Conservation (phyloP, 35 echinoderm and acorn worm species). For the Ophiothrix spiculata region DNA sequence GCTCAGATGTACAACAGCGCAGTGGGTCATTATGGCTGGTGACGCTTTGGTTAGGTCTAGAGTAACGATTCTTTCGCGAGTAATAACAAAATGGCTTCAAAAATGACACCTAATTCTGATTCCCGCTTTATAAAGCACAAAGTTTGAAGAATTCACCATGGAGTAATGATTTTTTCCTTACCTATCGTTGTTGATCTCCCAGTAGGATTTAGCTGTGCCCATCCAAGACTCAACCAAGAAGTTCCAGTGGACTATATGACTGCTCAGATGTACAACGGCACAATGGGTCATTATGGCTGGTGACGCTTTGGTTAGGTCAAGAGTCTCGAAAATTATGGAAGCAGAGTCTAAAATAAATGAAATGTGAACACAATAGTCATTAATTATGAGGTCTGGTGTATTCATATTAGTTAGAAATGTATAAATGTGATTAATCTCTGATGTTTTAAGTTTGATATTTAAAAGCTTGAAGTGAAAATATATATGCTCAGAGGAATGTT, state of each 20-base stretch:
- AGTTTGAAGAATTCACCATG: too few relatives aligned
- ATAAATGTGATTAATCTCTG: too few relatives aligned
- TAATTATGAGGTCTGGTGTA: too few relatives aligned
- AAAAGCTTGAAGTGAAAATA: too few relatives aligned
- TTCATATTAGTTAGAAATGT: too few relatives aligned
- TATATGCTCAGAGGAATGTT: too few relatives aligned
- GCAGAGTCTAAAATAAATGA: constrained; percentile 56
- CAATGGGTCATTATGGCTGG: constrained; percentile 79
- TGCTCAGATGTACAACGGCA: constrained; percentile 63
- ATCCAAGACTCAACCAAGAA: constrained; percentile 85
- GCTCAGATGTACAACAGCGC: constrained; percentile 68
- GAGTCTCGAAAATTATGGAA: constrained; percentile 79
- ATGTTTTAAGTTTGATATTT: too few relatives aligned
- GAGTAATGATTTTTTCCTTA: constrained; percentile 40
- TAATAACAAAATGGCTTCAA: too few relatives aligned
- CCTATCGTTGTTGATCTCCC: constrained; percentile 81
- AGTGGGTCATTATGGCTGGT: constrained; percentile 71
- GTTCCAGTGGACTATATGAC: constrained; percentile 76
- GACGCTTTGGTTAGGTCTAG: constrained; percentile 52
- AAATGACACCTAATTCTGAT: too few relatives aligned
- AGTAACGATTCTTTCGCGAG: too few relatives aligned
- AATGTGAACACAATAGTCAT: too few relatives aligned
- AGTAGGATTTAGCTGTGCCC: constrained; percentile 51
- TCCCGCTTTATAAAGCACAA: too few relatives aligned
- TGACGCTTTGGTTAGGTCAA: constrained; percentile 51